These are phyloP conservation scores for Stictocephala bisonia DNA, from an alignment of 2,888 invertebrate species.

Conservation along the genomic window DNA sequence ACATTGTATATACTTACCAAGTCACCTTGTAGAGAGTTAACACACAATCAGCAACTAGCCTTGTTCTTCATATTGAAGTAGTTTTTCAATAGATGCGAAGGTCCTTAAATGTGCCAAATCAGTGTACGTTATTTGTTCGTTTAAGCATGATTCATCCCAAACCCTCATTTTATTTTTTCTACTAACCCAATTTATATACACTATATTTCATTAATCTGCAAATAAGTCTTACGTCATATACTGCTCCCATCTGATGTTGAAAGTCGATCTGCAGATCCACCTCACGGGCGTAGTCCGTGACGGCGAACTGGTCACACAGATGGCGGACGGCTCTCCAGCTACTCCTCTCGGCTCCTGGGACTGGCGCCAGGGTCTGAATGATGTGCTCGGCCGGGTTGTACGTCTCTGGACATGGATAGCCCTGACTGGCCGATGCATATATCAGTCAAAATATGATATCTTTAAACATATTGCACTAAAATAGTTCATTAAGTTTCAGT, in stretches of 20 bases:
- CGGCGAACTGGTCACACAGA: conserved; percentile 82
- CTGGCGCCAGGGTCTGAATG: conserved; percentile 82
- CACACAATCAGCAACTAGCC: too few relatives aligned
- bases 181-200: too few relatives aligned
- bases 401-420: conserved; percentile 80
- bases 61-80: too few relatives aligned
- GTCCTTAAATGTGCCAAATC: too few relatives aligned
- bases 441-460: too few relatives aligned
- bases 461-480: background rate
- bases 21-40: too few relatives aligned
- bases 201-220: background rate
- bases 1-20: too few relatives aligned
- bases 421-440: conserved; percentile 71
- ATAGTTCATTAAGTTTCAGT: background rate
- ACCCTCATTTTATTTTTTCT: too few relatives aligned
- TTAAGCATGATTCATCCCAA: too few relatives aligned
- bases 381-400: conserved; percentile 94
- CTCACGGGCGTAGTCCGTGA: conserved; percentile 81
- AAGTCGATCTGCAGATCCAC: conserved; percentile 75
- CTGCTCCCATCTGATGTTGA: conserved; percentile 69
- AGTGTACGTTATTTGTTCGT: too few relatives aligned
- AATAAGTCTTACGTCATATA: conserved; percentile 66
- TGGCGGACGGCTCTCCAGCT: conserved; percentile 76
- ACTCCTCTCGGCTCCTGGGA: conserved; percentile 80
- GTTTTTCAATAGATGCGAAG: too few relatives aligned